phyloP scores from a whole-genome alignment of 2,888 invertebrate species.

The Hypomecis punctinalis region DNA sequence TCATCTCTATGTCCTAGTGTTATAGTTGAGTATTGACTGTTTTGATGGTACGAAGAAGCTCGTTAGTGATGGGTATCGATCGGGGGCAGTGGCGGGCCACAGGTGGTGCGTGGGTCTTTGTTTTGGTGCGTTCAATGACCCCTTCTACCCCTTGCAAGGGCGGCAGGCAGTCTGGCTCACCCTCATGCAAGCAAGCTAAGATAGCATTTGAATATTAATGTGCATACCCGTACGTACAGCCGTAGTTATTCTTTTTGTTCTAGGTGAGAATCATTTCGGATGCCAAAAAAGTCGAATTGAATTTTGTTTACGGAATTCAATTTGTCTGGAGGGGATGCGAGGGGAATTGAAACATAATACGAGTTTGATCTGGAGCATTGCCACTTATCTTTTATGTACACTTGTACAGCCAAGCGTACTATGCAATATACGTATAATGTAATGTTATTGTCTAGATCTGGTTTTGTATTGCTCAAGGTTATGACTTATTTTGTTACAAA shows the following conservation, averaged over 20 bases:
- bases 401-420: no score
- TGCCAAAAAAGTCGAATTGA: neutral
- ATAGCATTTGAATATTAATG: constrained; percentile 49
- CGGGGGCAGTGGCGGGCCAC: constrained; percentile 51
- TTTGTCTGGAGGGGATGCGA: neutral
- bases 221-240: constrained; percentile 11
- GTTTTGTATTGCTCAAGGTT: no score
- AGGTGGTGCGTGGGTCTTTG: constrained; percentile 69
- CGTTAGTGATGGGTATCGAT: constrained; percentile 39
- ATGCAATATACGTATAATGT: no score
- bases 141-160: constrained; percentile 53
- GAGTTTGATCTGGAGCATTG: neutral
- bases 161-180: constrained; percentile 69
- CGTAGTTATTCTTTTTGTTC: neutral
- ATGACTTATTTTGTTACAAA: no score
- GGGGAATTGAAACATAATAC: neutral
- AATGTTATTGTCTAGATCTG: no score
- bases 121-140: constrained; percentile 78
- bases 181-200: constrained; percentile 63
- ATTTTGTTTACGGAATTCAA: neutral
- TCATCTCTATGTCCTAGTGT: neutral
- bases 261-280: neutral
- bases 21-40: constrained; percentile 14
- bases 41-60: constrained; percentile 17
- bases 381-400: no score